Percentiles rank a stretch among this genome's conserved stretches.
These are phyloP conservation scores for Montipora capitata DNA, from an alignment of 92 coral and sea anemone species.

Conservation along the genomic window DNA sequence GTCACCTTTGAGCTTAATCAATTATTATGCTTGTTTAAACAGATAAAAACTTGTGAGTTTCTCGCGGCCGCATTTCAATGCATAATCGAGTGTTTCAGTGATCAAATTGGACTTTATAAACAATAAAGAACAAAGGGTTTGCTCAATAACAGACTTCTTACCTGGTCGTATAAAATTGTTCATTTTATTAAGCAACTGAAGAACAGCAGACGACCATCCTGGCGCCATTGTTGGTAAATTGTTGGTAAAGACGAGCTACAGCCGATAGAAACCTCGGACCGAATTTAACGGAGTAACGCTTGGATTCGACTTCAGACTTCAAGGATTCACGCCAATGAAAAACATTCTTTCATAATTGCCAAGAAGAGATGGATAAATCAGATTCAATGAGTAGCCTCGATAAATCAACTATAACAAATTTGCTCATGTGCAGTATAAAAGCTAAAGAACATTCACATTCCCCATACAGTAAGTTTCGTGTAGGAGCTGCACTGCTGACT, in stretches of 20 bases:
- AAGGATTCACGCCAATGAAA: too few species aligned
- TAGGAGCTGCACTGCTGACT: slow-evolving; percentile 94
- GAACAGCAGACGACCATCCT: slow-evolving; percentile 52
- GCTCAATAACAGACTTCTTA: neutral
- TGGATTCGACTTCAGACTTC: too few species aligned
- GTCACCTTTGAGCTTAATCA: too few species aligned
- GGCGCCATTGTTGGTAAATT: slow-evolving; percentile 10
- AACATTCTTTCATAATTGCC: too few species aligned
- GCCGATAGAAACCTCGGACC: neutral
- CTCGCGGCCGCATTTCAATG: too few species aligned
- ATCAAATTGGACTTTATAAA: too few species aligned
- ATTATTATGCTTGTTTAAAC: too few species aligned
- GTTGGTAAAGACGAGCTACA: too few species aligned
- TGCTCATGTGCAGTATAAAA: slow-evolving; percentile 60
- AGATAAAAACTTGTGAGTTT: too few species aligned
- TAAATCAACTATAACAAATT: slow-evolving; percentile 13
- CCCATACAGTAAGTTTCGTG: slow-evolving; percentile 98
- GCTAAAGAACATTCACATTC: slow-evolving; percentile 92
- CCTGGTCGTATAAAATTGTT: slow-evolving; percentile 69
- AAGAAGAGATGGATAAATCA: neutral
- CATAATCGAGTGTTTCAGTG: too few species aligned
- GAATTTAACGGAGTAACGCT: neutral
- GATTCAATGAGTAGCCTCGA: neutral
- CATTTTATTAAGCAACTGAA: slow-evolving; percentile 47
- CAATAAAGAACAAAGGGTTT: too few species aligned